Conservation (phyloP, 2,888 invertebrate species). For the Myopa testacea region DNA sequence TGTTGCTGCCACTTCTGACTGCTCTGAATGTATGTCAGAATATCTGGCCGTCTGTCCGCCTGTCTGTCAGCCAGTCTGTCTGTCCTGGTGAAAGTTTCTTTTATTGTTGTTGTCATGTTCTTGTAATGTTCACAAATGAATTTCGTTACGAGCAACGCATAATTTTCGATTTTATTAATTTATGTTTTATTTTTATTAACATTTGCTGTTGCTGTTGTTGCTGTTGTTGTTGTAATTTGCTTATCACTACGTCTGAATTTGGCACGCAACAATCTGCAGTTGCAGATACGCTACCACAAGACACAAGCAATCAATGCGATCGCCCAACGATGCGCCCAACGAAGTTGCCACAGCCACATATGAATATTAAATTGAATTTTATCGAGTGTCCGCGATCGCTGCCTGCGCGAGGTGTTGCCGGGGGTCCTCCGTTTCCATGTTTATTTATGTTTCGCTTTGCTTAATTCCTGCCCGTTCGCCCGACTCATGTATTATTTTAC, state of each 20-base stretch:
- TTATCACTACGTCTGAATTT: conserved; percentile 24
- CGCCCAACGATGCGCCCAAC: neutral
- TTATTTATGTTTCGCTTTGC: conserved; percentile 22
- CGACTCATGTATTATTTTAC: conserved; percentile 36
- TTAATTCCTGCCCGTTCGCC: conserved; percentile 3
- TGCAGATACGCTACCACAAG: conserved; percentile 2
- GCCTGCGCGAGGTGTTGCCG: neutral
- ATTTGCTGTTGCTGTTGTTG: neutral
- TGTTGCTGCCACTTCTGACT: conserved; percentile 25
- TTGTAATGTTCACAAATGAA: conserved; percentile 37
- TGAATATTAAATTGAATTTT: conserved; percentile 37
- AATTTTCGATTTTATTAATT: conserved; percentile 37
- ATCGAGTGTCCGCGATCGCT: conserved; percentile 21
- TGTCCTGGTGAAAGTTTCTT: conserved; percentile 36
- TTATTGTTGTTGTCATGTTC: conserved; percentile 37
- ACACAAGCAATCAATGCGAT: conserved; percentile 19
- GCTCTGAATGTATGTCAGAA: neutral
- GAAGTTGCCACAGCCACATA: conserved; percentile 22
- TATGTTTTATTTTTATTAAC: conserved; percentile 23
- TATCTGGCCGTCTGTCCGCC: conserved; percentile 8
- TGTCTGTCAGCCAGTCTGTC: neutral
- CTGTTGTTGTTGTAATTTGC: conserved; percentile 26
- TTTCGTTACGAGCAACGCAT: conserved; percentile 28
- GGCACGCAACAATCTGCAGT: conserved; percentile 9
- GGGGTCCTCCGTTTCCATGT: conserved; percentile 21